phyloP scores from a whole-genome alignment of 2,113 vertebrate species.

The Onychostruthus taczanowskii region DNA sequence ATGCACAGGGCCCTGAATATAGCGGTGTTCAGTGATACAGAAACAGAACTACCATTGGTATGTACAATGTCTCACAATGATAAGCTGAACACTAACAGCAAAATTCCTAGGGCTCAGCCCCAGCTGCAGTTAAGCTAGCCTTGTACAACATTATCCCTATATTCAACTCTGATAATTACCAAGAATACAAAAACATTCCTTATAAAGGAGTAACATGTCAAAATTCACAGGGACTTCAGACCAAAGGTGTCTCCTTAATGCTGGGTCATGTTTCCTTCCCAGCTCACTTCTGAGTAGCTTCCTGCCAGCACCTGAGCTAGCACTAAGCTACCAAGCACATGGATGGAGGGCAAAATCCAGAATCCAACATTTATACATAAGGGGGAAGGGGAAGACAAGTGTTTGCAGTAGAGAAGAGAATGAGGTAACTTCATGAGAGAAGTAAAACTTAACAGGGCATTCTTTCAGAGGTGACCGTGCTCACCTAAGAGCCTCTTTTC shows the following conservation, averaged over 20 bases:
- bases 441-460: neutral
- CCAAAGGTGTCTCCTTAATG: neutral
- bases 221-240: constrained; percentile 5
- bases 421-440: constrained; percentile 33
- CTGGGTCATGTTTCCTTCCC: neutral
- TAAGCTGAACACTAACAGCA: constrained; percentile 1
- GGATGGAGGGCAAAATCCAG: neutral
- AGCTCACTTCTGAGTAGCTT: neutral
- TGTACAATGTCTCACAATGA: neutral
- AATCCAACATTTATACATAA: neutral
- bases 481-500: neutral
- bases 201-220: neutral
- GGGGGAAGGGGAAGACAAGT: neutral
- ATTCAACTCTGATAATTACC: constrained; percentile 11
- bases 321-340: neutral
- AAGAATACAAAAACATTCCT: constrained; percentile 39
- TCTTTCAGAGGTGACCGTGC: neutral
- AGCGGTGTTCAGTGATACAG: neutral
- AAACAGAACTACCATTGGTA: neutral
- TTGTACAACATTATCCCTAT: neutral
- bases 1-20: neutral
- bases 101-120: constrained; percentile 25
- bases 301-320: neutral
- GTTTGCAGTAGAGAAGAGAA: neutral
- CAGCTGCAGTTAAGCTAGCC: constrained; percentile 4